phyloP scores from a whole-genome alignment of 2,113 vertebrate genomes.

The Plecotus auritus region DNA sequence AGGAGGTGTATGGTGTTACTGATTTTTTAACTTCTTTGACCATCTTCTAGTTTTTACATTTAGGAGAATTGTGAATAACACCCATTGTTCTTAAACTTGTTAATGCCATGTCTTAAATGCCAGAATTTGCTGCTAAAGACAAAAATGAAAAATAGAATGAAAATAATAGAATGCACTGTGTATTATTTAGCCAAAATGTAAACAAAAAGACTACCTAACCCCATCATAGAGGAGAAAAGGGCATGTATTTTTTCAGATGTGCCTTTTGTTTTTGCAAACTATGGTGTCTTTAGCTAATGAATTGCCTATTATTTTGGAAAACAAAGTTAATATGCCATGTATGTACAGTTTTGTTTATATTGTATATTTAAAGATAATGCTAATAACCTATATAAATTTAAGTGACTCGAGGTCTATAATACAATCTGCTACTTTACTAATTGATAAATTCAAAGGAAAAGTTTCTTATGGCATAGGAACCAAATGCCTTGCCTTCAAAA shows the following conservation, averaged over 20 bases:
- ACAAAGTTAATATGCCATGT: conserved; percentile 87
- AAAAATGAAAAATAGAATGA: conserved; percentile 58
- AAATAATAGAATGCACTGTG: conserved; percentile 71
- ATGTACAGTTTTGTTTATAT: conserved; percentile 94
- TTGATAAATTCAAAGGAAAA: conserved; percentile 66
- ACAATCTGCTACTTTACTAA: conserved; percentile 80
- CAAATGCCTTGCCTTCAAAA: conserved; percentile 80
- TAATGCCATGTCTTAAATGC: conserved; percentile 79
- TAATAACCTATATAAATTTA: conserved; percentile 90
- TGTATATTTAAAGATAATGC: conserved; percentile 90
- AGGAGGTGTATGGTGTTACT: conserved; percentile 29
- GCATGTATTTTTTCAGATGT: conserved; percentile 90
- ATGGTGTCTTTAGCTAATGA: conserved; percentile 87
- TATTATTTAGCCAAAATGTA: conserved; percentile 67
- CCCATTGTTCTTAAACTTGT: conserved; percentile 63
- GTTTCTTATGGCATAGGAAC: conserved; percentile 80
- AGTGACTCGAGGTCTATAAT: conserved; percentile 84
- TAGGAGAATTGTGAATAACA: conserved; percentile 63
- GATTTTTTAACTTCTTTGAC: conserved; percentile 60
- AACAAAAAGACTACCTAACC: conserved; percentile 53
- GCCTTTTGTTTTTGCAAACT: conserved; percentile 90
- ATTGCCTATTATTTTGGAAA: conserved; percentile 90
- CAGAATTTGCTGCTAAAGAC: conserved; percentile 82
- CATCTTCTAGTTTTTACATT: conserved; percentile 61
- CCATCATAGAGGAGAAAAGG: conserved; percentile 67